These are phyloP conservation scores for Steatornis caripensis DNA, from an alignment of 2,113 vertebrate species.

Conservation along the genomic window DNA sequence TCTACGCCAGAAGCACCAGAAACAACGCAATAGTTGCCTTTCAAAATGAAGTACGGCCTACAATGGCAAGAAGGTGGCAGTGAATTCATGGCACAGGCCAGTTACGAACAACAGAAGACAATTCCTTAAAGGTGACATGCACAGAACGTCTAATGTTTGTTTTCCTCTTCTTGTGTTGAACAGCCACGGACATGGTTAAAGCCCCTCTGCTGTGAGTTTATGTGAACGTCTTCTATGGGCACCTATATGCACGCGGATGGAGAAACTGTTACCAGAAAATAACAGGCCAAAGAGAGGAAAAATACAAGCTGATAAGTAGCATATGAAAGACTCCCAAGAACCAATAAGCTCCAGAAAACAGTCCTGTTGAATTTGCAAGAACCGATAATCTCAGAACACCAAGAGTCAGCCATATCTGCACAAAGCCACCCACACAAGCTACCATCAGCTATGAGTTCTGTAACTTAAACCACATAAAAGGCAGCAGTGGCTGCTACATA, in stretches of 20 bases:
- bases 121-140: neutral
- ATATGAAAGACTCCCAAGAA: neutral
- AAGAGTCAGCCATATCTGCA: neutral
- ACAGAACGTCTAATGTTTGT: neutral
- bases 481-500: neutral
- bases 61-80: neutral
- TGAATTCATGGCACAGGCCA: neutral
- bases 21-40: slow-evolving; percentile 39
- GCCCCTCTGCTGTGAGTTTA: neutral
- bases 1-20: slow-evolving; percentile 76
- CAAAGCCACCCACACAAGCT: neutral
- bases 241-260: no score
- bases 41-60: slow-evolving; percentile 83
- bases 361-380: neutral
- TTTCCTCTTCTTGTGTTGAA: neutral
- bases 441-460: neutral
- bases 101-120: neutral
- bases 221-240: accelerated
- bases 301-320: neutral
- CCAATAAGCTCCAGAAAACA: neutral
- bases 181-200: neutral
- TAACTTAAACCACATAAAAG: neutral
- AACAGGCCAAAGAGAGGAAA: neutral
- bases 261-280: neutral
- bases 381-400: neutral